Evolutionary conservation across 2,113 vertebrate species (phyloP).

Genomic region (Speoplatyrhinus poulsoni): DNA sequence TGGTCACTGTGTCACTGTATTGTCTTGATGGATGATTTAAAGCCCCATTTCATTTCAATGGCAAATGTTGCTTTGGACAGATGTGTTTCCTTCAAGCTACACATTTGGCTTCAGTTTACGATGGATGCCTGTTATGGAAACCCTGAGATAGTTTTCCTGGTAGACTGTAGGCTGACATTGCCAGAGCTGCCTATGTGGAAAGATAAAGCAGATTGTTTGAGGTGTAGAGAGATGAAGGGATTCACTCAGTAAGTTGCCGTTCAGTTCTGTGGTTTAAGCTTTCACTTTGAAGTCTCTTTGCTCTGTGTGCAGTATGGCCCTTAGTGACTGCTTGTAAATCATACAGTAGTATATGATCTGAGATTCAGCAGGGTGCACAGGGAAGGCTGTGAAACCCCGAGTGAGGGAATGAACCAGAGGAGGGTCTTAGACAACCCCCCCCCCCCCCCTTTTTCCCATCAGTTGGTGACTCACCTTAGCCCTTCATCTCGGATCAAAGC

Average conservation of each 20-base stretch:
- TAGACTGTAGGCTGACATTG: too few relatives aligned
- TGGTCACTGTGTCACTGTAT: too few relatives aligned
- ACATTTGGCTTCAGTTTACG: too few relatives aligned
- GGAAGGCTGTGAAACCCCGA: slow-evolving; percentile 4
- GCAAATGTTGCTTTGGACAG: too few relatives aligned
- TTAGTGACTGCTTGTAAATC: slow-evolving; percentile 40
- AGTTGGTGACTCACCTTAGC: slow-evolving; percentile 46
- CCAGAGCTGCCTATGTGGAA: too few relatives aligned
- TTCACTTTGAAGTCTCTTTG: slow-evolving; percentile 45
- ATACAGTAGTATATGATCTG: slow-evolving; percentile 24
- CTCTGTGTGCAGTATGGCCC: slow-evolving; percentile 28
- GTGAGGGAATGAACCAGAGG: slow-evolving; percentile 2
- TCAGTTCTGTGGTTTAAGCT: slow-evolving; percentile 14
- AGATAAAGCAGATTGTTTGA: neutral
- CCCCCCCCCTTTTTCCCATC: slow-evolving; percentile 10
- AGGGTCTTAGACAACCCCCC: slow-evolving; percentile 17
- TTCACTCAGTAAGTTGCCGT: neutral
- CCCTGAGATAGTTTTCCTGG: too few relatives aligned
- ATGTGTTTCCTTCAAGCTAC: too few relatives aligned
- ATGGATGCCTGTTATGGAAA: too few relatives aligned
- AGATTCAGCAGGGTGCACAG: slow-evolving; percentile 18
- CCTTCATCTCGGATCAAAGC: slow-evolving; percentile 54
- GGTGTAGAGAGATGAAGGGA: neutral
- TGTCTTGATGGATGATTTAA: too few relatives aligned
- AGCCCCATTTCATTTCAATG: too few relatives aligned